Evolutionary conservation across 1,140 invertebrate species (phyloP).

Genomic region (Aphelenchoides avenae): DNA sequence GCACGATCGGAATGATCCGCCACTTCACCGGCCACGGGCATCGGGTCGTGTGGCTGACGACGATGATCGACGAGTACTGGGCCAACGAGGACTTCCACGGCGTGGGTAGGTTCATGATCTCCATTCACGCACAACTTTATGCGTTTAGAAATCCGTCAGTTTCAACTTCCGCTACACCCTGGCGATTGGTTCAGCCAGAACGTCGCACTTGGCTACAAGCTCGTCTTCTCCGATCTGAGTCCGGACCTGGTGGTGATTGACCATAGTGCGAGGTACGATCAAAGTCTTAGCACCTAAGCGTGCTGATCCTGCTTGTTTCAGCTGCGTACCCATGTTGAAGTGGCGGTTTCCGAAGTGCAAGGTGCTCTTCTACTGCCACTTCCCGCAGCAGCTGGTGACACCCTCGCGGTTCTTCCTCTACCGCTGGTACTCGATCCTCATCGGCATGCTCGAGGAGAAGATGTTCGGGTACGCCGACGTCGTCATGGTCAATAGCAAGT

Average conservation of each 20-base stretch:
- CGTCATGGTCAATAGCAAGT: conserved; percentile 58
- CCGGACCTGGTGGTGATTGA: conserved; percentile 56
- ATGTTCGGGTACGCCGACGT: conserved; percentile 49
- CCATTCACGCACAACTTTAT: background rate
- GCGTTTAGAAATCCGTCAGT: conserved; percentile 49
- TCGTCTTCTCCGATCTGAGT: conserved; percentile 41
- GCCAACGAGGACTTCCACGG: conserved; percentile 48
- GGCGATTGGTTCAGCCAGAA: conserved; percentile 58
- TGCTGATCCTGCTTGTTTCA: no score
- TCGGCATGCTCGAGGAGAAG: conserved; percentile 50
- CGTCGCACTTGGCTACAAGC: conserved; percentile 49
- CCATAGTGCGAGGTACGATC: conserved; percentile 47
- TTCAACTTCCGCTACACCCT: conserved; percentile 49
- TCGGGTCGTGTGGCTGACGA: conserved; percentile 56
- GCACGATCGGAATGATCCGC: conserved; percentile 51
- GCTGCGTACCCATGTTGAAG: conserved; percentile 57
- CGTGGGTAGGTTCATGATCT: conserved; percentile 42
- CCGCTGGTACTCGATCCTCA: conserved; percentile 55
- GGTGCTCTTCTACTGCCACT: conserved; percentile 58
- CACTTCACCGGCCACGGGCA: conserved; percentile 50
- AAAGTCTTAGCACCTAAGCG: background rate
- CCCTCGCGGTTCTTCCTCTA: conserved; percentile 58
- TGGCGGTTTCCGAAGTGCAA: conserved; percentile 53
- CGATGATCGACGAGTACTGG: conserved; percentile 59
- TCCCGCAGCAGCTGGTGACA: conserved; percentile 57